Base-by-base conservation (phyloP, 2,797 vertebrate genomes). In the Pseudomugil gertrudae region DNA sequence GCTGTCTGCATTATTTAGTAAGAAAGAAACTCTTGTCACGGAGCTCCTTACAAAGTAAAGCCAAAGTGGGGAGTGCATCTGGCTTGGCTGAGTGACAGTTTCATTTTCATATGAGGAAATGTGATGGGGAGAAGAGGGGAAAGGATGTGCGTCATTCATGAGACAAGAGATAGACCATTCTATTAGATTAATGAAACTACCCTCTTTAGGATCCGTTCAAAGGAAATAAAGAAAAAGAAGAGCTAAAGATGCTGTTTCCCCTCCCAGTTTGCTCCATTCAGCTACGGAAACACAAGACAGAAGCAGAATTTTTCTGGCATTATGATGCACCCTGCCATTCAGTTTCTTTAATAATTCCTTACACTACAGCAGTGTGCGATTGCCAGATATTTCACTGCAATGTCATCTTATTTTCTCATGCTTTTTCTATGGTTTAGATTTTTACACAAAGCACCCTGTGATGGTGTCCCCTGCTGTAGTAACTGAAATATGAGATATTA, bases 71-170 rank as follows among this genome's bases (percentile, higher is more conserved):
- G 84, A 80, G 80, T 75, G 80, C 84, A 89, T 92, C 90, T 87
- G 89, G 76, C 75, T 88, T 91, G 90, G 86, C 87, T 76, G 67
- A 53, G 84, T 56, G 63, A 72, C 84, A 89, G 78, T 85, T 83
- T 79, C 64, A 57, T 89, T 86, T 88, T 82, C 76, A 83, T 85
- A 74, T 75, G 71, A 87, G 83, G 80, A 87, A 85, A 80, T 82
- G 74, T 74, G 78, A 74, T 62, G 23, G 47, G 48, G 76, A 67
- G 68, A 72, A 73, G 57, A 57, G 60, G 19, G 69, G 72, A 68
- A 26, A 83, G 79, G 88, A 82, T 80, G 83, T 87, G 80, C 78
- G 64, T 88, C 84, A 87, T 79, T 84, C 75, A 57, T 70, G 66
- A 77, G 84, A 84, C 66, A 30, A 48, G 50, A 83, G 70, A 79